Conservation (phyloP, 2,888 invertebrate genomes). For the Bedellia somnulentella region DNA sequence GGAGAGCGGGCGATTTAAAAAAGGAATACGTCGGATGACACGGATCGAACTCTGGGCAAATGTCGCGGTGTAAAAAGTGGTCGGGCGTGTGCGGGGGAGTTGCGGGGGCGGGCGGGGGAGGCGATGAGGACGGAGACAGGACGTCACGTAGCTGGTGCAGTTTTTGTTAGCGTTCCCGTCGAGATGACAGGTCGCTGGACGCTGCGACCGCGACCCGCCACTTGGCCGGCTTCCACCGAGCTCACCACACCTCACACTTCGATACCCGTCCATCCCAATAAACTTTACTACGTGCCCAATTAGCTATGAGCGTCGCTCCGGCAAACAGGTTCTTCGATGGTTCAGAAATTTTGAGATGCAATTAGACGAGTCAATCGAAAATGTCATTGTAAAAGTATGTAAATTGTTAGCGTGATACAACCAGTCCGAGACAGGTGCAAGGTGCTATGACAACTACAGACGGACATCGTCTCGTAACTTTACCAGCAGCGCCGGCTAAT, state of each 20-base stretch:
- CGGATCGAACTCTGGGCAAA: constrained; percentile 63
- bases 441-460: too few species aligned
- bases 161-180: constrained; percentile 61
- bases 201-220: constrained; percentile 34
- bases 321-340: not conserved
- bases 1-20: constrained; percentile 48
- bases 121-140: constrained; percentile 24
- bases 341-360: not conserved
- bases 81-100: constrained; percentile 27
- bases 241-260: constrained; percentile 38
- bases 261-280: too few species aligned
- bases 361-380: too few species aligned
- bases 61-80: constrained; percentile 61
- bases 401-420: too few species aligned
- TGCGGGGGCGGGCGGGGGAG: constrained; percentile 13
- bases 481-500: too few species aligned
- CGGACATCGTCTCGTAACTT: too few species aligned
- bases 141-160: constrained; percentile 59
- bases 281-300: too few species aligned
- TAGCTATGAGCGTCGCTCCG: constrained; percentile 1
- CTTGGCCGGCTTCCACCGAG: too few species aligned
- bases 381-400: too few species aligned
- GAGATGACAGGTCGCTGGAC: constrained; percentile 60
- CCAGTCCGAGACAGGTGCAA: too few species aligned
- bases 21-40: constrained; percentile 61